These are phyloP conservation scores for Tenthredo amoena DNA, from an alignment of 2,888 invertebrate genomes.

Conservation along the genomic window DNA sequence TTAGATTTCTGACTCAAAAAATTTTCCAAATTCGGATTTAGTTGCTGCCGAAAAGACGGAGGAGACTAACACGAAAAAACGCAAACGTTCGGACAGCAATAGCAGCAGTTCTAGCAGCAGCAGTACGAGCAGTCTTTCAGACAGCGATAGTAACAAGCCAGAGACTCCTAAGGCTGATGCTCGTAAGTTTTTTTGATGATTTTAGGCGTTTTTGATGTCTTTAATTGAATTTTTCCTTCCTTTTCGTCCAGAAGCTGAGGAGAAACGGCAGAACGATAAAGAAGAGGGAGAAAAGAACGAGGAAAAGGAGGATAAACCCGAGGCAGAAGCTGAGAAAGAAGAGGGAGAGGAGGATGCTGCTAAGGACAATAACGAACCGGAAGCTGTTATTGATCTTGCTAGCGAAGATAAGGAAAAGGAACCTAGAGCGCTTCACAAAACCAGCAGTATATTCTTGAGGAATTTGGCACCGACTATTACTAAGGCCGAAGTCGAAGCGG, in stretches of 20 bases:
- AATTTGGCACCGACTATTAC: conserved; percentile 98
- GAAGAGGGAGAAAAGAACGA: conserved; percentile 68
- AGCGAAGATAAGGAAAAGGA: conserved; percentile 78
- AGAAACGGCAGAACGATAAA: conserved; percentile 70
- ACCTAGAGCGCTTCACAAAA: conserved; percentile 92
- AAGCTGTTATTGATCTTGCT: conserved; percentile 75
- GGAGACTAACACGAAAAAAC: conserved; percentile 78
- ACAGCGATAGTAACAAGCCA: conserved; percentile 78
- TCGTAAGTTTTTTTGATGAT: conserved; percentile 48
- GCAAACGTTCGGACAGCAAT: conserved; percentile 80
- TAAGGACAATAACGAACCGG: conserved; percentile 76
- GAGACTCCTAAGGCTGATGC: conserved; percentile 70
- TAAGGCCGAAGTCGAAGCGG: conserved; percentile 97
- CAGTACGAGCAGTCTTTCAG: conserved; percentile 76
- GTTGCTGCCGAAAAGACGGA: conserved; percentile 74
- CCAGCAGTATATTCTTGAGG: conserved; percentile 97
- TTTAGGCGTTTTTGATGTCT: neutral
- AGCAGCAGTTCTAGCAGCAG: conserved; percentile 79
- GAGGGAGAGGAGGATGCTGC: conserved; percentile 78
- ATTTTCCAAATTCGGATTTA: neutral
- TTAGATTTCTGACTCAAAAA: no score
- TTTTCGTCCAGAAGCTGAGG: conserved; percentile 56
- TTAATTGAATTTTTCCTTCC: conserved; percentile 15
- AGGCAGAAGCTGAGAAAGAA: conserved; percentile 71
- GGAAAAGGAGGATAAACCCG: conserved; percentile 66